Conservation (phyloP, 2,113 vertebrate genomes). For the Quiscalus mexicanus region DNA sequence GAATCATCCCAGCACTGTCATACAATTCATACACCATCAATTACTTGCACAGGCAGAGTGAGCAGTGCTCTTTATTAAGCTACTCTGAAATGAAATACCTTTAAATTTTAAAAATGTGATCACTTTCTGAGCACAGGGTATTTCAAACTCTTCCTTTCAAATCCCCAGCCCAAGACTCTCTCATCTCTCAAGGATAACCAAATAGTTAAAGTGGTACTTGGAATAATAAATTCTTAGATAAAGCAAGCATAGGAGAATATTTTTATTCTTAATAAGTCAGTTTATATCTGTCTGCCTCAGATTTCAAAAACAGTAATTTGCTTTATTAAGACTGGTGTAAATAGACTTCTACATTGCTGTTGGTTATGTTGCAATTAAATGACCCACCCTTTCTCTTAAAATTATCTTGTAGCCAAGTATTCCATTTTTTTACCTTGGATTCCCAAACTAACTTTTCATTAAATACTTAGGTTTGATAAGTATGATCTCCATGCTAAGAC, state of each 20-base stretch:
- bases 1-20: slow-evolving; percentile 19
- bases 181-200: slow-evolving; percentile 25
- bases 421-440: background rate
- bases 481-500: background rate
- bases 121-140: slow-evolving; percentile 9
- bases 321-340: background rate
- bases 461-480: background rate
- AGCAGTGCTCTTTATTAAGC: background rate
- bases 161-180: background rate
- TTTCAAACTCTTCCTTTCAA: slow-evolving; percentile 32
- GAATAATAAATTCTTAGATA: slow-evolving; percentile 2
- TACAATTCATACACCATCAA: background rate
- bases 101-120: slow-evolving; percentile 54
- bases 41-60: slow-evolving; percentile 26
- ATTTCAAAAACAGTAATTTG: background rate
- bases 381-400: background rate
- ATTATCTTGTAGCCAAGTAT: background rate
- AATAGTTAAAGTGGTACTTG: slow-evolving; percentile 20
- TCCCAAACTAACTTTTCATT: background rate
- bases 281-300: background rate
- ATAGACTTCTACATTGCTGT: background rate
- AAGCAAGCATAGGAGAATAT: background rate
- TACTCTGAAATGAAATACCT: background rate
- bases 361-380: background rate
- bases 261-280: background rate